Evolutionary conservation across 2,888 invertebrate genomes (phyloP).

Genomic region (Pheosia gnoma): DNA sequence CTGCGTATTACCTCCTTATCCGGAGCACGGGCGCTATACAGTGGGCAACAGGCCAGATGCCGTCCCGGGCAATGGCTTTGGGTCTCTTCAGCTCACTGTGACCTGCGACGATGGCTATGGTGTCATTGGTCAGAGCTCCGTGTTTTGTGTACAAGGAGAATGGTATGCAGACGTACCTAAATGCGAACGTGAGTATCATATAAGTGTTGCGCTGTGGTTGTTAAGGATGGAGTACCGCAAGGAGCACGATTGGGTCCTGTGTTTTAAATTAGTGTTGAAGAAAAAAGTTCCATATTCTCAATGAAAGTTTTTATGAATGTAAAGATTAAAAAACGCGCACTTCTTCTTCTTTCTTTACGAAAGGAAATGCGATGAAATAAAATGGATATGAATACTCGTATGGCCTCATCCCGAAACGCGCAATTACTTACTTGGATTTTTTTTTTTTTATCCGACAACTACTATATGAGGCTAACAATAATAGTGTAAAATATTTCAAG

Average conservation of each 20-base stretch:
- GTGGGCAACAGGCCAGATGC: constrained; percentile 8
- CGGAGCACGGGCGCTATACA: constrained; percentile 17
- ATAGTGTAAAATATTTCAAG: too few relatives aligned
- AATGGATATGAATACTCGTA: too few relatives aligned
- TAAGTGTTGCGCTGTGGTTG: background rate
- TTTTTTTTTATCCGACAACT: too few relatives aligned
- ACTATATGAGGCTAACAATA: too few relatives aligned
- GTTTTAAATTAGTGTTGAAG: background rate
- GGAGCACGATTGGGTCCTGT: background rate
- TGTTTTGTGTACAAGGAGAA: constrained; percentile 12
- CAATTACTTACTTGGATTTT: background rate
- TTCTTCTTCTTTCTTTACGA: too few relatives aligned
- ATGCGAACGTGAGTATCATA: constrained; percentile 12
- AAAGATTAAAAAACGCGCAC: too few relatives aligned
- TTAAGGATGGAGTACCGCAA: background rate
- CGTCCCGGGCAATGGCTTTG: constrained; percentile 15
- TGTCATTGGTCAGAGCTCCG: constrained; percentile 5
- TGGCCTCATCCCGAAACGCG: too few relatives aligned
- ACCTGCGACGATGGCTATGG: constrained; percentile 16
- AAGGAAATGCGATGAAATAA: too few relatives aligned
- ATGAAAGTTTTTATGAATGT: too few relatives aligned
- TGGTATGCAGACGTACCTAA: constrained; percentile 13
- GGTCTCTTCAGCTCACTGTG: constrained; percentile 11
- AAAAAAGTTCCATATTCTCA: too few relatives aligned
- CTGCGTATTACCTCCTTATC: constrained; percentile 16